Evolutionary conservation across 2,113 vertebrate genomes (phyloP).

Genomic region (Crotalus viridis): DNA sequence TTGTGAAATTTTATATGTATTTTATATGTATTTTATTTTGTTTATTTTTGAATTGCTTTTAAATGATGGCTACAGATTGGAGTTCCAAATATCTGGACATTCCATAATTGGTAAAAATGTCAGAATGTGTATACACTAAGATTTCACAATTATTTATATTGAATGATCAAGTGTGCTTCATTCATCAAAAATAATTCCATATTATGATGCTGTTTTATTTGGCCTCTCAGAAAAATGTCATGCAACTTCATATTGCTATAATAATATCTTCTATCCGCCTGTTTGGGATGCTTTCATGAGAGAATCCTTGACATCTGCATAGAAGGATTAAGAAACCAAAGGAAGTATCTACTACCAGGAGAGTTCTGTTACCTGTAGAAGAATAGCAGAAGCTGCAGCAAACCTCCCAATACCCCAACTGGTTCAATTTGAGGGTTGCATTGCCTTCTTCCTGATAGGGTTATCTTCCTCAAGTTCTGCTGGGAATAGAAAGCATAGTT

Average conservation of each 20-base stretch:
- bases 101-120: neutral
- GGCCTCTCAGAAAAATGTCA: neutral
- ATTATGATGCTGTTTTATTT: neutral
- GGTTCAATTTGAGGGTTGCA: neutral
- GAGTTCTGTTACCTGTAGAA: neutral
- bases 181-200: neutral
- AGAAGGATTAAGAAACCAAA: neutral
- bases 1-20: slow-evolving; percentile 12
- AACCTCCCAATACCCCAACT: neutral
- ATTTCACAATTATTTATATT: neutral
- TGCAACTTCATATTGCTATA: neutral
- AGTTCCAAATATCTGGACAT: neutral
- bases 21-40: neutral
- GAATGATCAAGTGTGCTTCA: neutral
- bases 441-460: neutral
- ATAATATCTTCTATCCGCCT: neutral
- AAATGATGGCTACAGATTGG: neutral
- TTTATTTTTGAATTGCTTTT: slow-evolving; percentile 12
- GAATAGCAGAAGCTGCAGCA: neutral
- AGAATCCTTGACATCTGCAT: neutral
- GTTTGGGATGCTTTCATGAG: neutral
- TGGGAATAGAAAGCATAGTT: neutral
- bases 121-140: neutral
- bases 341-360: neutral
- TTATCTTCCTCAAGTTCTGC: neutral